These are phyloP conservation scores for Tribolium freemani DNA, from an alignment of 2,888 invertebrate genomes.

Conservation along the genomic window DNA sequence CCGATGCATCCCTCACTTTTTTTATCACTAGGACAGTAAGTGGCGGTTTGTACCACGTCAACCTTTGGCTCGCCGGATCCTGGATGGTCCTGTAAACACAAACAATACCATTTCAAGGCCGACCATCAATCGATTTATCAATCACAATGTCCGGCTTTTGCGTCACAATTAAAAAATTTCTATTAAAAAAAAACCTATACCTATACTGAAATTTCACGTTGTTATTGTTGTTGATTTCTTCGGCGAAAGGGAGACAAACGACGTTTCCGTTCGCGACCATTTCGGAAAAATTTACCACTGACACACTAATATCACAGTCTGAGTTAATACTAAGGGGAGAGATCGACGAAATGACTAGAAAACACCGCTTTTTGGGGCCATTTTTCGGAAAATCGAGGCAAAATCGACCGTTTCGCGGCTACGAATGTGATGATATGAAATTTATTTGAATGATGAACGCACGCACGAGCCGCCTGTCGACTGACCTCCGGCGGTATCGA, in stretches of 20 bases:
- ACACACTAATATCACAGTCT: constrained; percentile 23
- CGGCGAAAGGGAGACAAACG: constrained; percentile 44
- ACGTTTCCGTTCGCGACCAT: constrained; percentile 59
- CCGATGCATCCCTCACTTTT: constrained; percentile 93
- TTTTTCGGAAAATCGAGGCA: not conserved
- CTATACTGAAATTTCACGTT: constrained; percentile 42
- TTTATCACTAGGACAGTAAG: constrained; percentile 97
- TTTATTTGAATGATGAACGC: constrained; percentile 30
- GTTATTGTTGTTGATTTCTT: constrained; percentile 43
- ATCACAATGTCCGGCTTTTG: not conserved
- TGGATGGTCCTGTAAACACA: constrained; percentile 87
- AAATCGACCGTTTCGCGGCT: not conserved
- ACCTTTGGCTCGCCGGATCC: constrained; percentile 95
- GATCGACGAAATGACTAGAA: not conserved
- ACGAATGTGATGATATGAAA: constrained; percentile 3
- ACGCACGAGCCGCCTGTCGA: constrained; percentile 33
- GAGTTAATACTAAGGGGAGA: constrained; percentile 4
- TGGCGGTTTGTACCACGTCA: constrained; percentile 98
- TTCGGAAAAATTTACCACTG: constrained; percentile 27
- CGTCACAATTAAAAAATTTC: not conserved
- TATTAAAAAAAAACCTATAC: constrained; percentile 31
- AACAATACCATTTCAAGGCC: constrained; percentile 36
- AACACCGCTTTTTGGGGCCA: not conserved
- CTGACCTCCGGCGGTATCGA: constrained; percentile 34
- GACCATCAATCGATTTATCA: constrained; percentile 27